Base-by-base conservation (phyloP, 2,113 vertebrate species). In the Lasiurus borealis region DNA sequence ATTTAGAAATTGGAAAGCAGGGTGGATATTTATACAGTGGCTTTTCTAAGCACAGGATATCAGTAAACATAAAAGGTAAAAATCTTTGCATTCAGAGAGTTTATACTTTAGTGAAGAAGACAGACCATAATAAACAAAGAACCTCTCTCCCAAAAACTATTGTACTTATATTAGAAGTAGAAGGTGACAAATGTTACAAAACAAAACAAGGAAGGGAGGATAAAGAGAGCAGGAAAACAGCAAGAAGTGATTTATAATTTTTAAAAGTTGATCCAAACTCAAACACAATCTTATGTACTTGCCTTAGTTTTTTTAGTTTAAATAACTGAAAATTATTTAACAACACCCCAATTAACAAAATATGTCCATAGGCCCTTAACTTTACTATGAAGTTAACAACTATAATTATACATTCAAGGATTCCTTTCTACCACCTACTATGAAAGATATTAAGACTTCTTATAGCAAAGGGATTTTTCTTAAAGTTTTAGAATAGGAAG, bases 251-350 rank as follows among this genome's bases (percentile, higher is more conserved):
- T 7, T 52, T 69, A 62, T 23, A 40, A 68, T 52, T 85, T 84
- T 19, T 80, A 90, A 64, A 93, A 87, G 25, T 40, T 59, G 27
- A 83, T 78, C 21, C 59, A 87, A 25, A 1, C 52, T 75, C 19
- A 13, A 66, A 90, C 72, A 62, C 8, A 34, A 72, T 31, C 6
- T 52, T 59, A 29, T 13, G 15, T 40, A 1, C 46, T 69, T 40
- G 8, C 31, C 36, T 85, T 91, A 52, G 18, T 57, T 85, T 82
- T 82, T 64, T 69, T 81, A 71, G 29, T 52, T 91, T 64, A 91
- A 85, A 48, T 80, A 80, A 76, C 25, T 81, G 62, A 93, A 95
- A 91, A 80, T 44, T 71, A 73, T 82, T 82, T 82, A 95, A 82
- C 34, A 92, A 54, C 16, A 88, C 15, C 2, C 18, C 18, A 64